Percentiles rank a stretch among this genome's conserved stretches.
Evolutionary conservation across 64 coral and sea anemone genomes (phyloP).

Genomic region (Dendrophyllia cribrosa): DNA sequence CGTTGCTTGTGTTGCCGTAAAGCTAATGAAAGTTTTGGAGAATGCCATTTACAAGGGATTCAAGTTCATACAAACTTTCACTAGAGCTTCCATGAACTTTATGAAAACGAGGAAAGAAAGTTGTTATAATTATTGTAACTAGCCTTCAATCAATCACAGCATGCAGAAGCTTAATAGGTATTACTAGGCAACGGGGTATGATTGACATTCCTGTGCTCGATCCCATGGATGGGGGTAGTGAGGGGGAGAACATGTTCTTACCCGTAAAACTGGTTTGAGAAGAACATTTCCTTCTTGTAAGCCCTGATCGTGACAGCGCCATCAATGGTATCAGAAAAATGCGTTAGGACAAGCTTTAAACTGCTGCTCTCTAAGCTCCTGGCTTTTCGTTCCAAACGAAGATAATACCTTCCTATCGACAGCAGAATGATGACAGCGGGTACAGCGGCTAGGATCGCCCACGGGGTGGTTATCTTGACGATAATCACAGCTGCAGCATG

Average conservation of each 20-base stretch:
- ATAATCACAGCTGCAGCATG: conserved; percentile 35
- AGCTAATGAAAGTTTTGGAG: not conserved
- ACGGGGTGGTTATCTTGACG: conserved; percentile 27
- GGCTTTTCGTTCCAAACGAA: conserved; percentile 24
- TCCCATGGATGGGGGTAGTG: no score
- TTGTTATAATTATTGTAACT: no score
- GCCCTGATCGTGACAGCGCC: conserved; percentile 61
- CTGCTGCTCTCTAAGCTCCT: conserved; percentile 22
- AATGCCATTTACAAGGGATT: not conserved
- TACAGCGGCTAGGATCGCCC: conserved; percentile 46
- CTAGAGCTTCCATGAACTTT: no score
- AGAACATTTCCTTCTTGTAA: conserved; percentile 53
- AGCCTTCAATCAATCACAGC: no score
- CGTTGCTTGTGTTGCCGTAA: no score
- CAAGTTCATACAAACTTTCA: no score
- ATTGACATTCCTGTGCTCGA: no score
- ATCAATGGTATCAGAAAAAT: conserved; percentile 59
- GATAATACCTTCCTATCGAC: conserved; percentile 55
- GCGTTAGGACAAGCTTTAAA: conserved; percentile 40
- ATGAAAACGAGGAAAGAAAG: no score
- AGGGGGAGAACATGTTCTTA: not conserved
- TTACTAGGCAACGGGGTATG: no score
- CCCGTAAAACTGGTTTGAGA: conserved; percentile 68
- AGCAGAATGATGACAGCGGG: conserved; percentile 41
- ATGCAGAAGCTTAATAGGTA: no score